A percentile compares a stretch with the other conserved stretches of the same genome.
These are phyloP conservation scores for Archegozetes longisetosus DNA, from an alignment of 1,140 invertebrate species.

Conservation along the genomic window DNA sequence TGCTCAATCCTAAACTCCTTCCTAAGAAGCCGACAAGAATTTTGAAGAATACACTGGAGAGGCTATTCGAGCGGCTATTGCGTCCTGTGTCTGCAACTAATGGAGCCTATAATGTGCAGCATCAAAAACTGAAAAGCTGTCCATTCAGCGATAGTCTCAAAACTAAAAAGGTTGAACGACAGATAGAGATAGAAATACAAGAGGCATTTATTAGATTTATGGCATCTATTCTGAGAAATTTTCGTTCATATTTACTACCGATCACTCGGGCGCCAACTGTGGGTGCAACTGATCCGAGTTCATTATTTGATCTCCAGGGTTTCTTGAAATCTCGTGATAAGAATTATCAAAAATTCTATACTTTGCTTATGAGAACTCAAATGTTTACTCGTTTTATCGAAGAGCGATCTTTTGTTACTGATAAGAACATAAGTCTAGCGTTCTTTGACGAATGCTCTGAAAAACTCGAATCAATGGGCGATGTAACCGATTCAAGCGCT, in stretches of 20 bases:
- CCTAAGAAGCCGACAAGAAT: slow-evolving; percentile 64
- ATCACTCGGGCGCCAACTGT: slow-evolving; percentile 85
- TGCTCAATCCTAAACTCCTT: slow-evolving; percentile 62
- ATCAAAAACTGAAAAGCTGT: not conserved
- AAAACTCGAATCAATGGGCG: slow-evolving; percentile 32
- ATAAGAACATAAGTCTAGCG: slow-evolving; percentile 75
- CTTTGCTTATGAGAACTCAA: slow-evolving; percentile 75
- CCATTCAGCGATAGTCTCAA: not conserved
- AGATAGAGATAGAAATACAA: slow-evolving; percentile 79
- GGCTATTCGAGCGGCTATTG: slow-evolving; percentile 42
- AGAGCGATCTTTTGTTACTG: slow-evolving; percentile 93
- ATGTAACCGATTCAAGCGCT: slow-evolving; percentile 10
- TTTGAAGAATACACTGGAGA: slow-evolving; percentile 52
- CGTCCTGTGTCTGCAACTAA: slow-evolving; percentile 18
- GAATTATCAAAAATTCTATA: slow-evolving; percentile 78
- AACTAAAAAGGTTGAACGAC: slow-evolving; percentile 36
- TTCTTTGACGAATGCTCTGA: slow-evolving; percentile 98
- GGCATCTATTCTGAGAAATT: slow-evolving; percentile 79
- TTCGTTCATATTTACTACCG: slow-evolving; percentile 71
- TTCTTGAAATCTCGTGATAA: slow-evolving; percentile 43
- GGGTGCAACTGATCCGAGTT: slow-evolving; percentile 81
- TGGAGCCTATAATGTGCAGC: not conserved
- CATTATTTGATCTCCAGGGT: slow-evolving; percentile 83
- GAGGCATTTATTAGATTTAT: slow-evolving; percentile 94
- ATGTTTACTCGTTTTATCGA: slow-evolving; percentile 98